Evolutionary conservation across 2,888 invertebrate species (phyloP).

Genomic region (Stenoptilia bipunctidactyla): DNA sequence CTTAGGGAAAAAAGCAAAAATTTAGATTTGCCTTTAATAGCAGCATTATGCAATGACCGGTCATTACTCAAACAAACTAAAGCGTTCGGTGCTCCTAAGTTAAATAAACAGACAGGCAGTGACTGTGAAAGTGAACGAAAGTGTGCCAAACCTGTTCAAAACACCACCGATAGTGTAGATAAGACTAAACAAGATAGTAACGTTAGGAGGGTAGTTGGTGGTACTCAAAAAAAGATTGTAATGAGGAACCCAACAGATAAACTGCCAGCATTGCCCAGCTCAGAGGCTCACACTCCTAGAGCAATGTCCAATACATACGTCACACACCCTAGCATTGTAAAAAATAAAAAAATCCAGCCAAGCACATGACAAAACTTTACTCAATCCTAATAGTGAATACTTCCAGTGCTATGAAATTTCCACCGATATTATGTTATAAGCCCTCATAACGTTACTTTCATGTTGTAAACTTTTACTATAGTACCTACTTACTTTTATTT

Average conservation of each 20-base stretch:
- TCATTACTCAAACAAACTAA: conserved; percentile 90
- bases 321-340: conserved; percentile 56
- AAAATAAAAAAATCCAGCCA: conserved; percentile 54
- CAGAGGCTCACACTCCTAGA: conserved; percentile 65
- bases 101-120: conserved; percentile 44
- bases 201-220: conserved; percentile 77
- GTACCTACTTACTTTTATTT: too few relatives aligned
- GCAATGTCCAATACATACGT: conserved; percentile 81
- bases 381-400: conserved; percentile 47
- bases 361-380: conserved; percentile 47
- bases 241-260: conserved; percentile 83
- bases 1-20: conserved; percentile 90
- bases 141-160: conserved; percentile 50
- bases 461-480: neutral
- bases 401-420: conserved; percentile 64
- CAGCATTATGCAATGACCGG: conserved; percentile 93
- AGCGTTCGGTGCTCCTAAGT: conserved; percentile 85
- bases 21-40: conserved; percentile 91
- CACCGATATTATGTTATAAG: conserved; percentile 28
- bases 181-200: conserved; percentile 61
- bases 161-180: conserved; percentile 59
- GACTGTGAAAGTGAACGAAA: conserved; percentile 60
- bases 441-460: conserved; percentile 1
- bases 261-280: conserved; percentile 76
- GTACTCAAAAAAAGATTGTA: conserved; percentile 63